Conservation (phyloP, 1,140 invertebrate genomes). For the Cyclina sinensis region DNA sequence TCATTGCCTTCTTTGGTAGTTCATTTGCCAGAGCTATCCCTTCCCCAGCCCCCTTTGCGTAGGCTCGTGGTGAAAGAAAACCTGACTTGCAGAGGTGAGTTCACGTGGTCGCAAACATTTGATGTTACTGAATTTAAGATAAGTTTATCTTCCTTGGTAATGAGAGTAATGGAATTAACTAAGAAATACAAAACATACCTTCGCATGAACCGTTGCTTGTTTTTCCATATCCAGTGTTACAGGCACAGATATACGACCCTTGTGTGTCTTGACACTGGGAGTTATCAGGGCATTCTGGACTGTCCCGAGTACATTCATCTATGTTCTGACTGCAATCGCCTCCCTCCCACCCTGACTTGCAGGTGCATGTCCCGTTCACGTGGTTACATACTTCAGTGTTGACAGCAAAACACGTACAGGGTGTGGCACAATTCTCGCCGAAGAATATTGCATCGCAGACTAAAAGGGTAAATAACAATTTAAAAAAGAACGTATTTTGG, state of each 20-base stretch:
- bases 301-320: slow-evolving; percentile 24
- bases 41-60: no score
- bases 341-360: slow-evolving; percentile 15
- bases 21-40: no score
- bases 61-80: no score
- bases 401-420: neutral
- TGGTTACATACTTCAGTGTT: neutral
- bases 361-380: neutral
- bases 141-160: no score
- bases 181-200: no score
- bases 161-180: no score
- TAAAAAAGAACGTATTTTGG: no score
- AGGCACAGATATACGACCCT: neutral
- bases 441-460: neutral
- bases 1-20: no score
- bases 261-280: neutral
- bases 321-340: neutral
- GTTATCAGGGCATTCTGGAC: neutral
- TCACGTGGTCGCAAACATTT: no score
- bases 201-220: no score
- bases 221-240: neutral
- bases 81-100: no score
- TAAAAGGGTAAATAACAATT: neutral
- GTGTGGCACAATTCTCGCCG: neutral
- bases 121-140: no score